Evolutionary conservation across 2,113 vertebrate species (phyloP).

Genomic region (Pollimyrus isidori): DNA sequence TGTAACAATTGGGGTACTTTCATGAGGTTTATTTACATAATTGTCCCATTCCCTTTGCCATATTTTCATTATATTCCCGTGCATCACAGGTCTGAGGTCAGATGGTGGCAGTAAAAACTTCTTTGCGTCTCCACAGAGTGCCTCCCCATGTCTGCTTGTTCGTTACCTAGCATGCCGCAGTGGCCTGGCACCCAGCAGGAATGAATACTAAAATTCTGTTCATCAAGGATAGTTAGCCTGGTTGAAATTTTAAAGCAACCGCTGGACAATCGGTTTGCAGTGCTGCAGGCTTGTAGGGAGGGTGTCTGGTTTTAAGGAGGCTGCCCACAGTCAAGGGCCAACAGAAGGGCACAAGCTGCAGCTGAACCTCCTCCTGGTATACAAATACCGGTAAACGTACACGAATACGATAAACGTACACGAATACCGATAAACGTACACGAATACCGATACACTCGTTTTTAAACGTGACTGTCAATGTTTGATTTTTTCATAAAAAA

Average conservation of each 20-base stretch:
- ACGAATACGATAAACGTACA: background rate
- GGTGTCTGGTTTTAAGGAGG: background rate
- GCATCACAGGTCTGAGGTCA: background rate
- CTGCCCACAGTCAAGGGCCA: background rate
- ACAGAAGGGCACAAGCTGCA: background rate
- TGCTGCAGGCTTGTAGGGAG: background rate
- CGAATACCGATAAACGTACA: background rate
- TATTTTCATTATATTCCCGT: background rate
- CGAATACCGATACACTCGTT: background rate
- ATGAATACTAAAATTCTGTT: background rate
- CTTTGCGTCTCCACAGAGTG: background rate
- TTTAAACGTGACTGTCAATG: background rate
- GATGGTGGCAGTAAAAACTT: background rate
- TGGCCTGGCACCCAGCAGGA: background rate
- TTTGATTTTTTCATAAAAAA: background rate
- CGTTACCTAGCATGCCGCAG: background rate
- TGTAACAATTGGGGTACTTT: background rate
- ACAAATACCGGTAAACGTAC: background rate
- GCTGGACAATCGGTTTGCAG: background rate
- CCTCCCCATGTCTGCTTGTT: background rate
- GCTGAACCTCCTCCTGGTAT: background rate
- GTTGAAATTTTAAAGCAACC: background rate
- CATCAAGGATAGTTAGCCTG: background rate
- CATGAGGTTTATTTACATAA: background rate
- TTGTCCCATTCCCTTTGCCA: background rate